Percentiles rank a stretch among this genome's conserved stretches.
phyloP scores from a whole-genome alignment of 2,888 invertebrate genomes.

The Tuta absoluta region DNA sequence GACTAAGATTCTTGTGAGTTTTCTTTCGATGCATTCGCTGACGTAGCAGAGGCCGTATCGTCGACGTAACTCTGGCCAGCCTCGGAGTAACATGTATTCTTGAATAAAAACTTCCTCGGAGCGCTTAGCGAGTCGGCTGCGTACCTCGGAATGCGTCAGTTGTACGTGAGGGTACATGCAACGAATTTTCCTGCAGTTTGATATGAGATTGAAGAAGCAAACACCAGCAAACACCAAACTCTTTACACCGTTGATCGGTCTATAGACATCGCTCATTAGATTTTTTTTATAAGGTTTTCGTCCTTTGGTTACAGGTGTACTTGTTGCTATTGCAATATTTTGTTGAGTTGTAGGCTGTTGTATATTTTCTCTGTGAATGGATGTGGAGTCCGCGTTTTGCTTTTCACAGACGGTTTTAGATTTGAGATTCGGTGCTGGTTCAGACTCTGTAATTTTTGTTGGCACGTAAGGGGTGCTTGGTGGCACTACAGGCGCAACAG shows the following conservation, averaged over 20 bases:
- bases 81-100: slow-evolving; percentile 53
- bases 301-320: not conserved
- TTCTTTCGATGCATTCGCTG: slow-evolving; percentile 50
- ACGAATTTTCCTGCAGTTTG: slow-evolving; percentile 45
- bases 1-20: slow-evolving; percentile 50
- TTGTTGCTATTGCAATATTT: not conserved
- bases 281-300: not conserved
- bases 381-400: slow-evolving; percentile 63
- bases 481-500: slow-evolving; percentile 31
- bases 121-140: slow-evolving; percentile 36
- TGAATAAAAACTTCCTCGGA: slow-evolving; percentile 48
- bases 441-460: slow-evolving; percentile 42
- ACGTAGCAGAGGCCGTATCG: slow-evolving; percentile 51
- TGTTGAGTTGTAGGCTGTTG: not conserved
- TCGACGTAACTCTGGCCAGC: slow-evolving; percentile 40
- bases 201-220: slow-evolving; percentile 56
- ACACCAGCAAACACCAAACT: slow-evolving; percentile 48
- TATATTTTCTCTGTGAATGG: slow-evolving; percentile 45
- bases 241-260: slow-evolving; percentile 30
- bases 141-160: slow-evolving; percentile 35
- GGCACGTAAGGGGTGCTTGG: slow-evolving; percentile 45
- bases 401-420: slow-evolving; percentile 51
- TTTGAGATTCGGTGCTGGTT: slow-evolving; percentile 29
- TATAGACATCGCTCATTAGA: slow-evolving; percentile 28
- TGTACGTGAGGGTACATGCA: slow-evolving; percentile 52